phyloP scores from a whole-genome alignment of 2,797 vertebrate genomes.

The Gymnothorax reevesii region DNA sequence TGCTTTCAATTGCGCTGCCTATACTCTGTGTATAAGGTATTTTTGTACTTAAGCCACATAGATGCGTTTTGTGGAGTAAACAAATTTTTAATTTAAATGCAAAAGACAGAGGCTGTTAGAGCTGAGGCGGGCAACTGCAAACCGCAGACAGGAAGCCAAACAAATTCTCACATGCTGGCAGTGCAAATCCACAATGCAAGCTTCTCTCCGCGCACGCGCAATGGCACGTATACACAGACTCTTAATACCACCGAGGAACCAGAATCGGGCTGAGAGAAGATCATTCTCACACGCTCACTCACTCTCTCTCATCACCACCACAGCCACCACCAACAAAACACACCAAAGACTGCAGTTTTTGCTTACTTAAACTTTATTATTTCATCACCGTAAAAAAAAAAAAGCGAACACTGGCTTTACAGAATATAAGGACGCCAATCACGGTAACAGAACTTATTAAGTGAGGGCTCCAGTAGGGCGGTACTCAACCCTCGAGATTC shows the following conservation, averaged over 20 bases:
- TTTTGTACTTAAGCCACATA: no score
- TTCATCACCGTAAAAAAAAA: slow-evolving; percentile 28
- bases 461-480: slow-evolving; percentile 3
- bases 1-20: no score
- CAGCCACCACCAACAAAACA: neutral
- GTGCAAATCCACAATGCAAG: slow-evolving; percentile 6
- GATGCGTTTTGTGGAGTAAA: no score
- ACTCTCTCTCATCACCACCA: no score
- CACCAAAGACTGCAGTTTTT: neutral
- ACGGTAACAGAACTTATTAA: slow-evolving; percentile 28
- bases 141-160: slow-evolving; percentile 39
- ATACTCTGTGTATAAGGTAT: no score
- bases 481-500: no score
- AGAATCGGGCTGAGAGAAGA: neutral
- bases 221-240: neutral
- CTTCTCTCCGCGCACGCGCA: neutral
- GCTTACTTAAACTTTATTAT: slow-evolving; percentile 41
- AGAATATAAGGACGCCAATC: slow-evolving; percentile 27
- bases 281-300: neutral
- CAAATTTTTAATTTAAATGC: neutral
- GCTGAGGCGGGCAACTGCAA: neutral
- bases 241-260: neutral
- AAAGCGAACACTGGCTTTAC: slow-evolving; percentile 37
- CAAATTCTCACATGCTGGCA: neutral
- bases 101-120: slow-evolving; percentile 5